Base-by-base conservation (phyloP, 2,888 invertebrate species). In the Paralinhomoeus sp. region DNA sequence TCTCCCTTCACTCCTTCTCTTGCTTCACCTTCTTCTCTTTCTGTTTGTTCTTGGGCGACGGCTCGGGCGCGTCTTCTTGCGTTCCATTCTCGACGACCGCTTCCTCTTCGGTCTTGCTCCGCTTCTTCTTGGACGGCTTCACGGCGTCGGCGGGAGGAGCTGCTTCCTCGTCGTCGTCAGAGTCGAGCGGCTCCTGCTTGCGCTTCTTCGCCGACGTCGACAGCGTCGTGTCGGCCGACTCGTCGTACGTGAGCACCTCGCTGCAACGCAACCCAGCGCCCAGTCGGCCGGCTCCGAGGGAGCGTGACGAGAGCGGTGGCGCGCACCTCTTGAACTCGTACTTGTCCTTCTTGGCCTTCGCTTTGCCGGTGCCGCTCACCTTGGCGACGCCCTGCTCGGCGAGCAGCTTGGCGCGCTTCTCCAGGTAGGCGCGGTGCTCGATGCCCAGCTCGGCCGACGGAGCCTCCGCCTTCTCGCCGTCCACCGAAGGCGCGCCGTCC, bases 261-360 rank as follows among this genome's bases (percentile, higher is more conserved):
- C 83, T 79, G 56, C 48, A 66, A 48, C 37, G 47, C 7, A 37
- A 37, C 20, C 5, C 21, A 20, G 20, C 37, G n/a, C 12, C n/a
- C n/a, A n/a, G n/a, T n/a, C n/a, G n/a, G n/a, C n/a, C n/a, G n/a
- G n/a, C n/a, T n/a, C n/a, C n/a, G n/a, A n/a, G n/a, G n/a, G n/a
- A n/a, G n/a, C n/a, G n/a, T n/a, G n/a, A n/a, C n/a, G n/a, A n/a
- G n/a, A n/a, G n/a, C n/a, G n/a, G n/a, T n/a, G n/a, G n/a, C 31
- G 47, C 55, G 56, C 55, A 72, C 76, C 75, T 75, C 65, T 76
- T 76, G 51, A 75, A 75, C 54, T 84, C 80, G 62, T 89, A 91
- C 67, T 85, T 89, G 56, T 89, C 85, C 61, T 84, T 83, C 62
- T 80, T 82, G 1, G 80, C 78, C 58, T 79, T 78, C 1, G 77